phyloP scores from a whole-genome alignment of 1,140 invertebrate species.

The Anastrepha ludens region DNA sequence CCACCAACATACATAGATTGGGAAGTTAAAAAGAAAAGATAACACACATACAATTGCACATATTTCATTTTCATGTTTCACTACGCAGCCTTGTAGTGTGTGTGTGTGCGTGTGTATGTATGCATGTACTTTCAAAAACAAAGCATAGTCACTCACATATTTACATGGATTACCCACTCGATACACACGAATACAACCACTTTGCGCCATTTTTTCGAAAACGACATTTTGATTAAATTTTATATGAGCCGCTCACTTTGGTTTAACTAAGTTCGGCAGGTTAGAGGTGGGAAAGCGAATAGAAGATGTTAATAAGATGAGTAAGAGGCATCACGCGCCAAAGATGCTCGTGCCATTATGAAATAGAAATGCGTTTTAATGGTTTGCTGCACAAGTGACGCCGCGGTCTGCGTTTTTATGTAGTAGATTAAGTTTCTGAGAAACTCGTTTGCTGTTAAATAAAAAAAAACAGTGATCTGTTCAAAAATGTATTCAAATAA shows the following conservation, averaged over 20 bases:
- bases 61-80: constrained; percentile 38
- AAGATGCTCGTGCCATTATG: background rate
- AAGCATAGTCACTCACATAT: background rate
- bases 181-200: too few relatives aligned
- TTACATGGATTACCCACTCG: background rate
- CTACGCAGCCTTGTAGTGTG: background rate
- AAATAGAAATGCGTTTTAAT: background rate
- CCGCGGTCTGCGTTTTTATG: background rate
- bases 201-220: constrained; percentile 5
- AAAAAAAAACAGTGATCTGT: background rate
- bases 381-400: background rate
- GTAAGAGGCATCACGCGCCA: too few relatives aligned
- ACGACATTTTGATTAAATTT: constrained; percentile 51
- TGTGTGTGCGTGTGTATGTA: background rate
- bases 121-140: background rate
- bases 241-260: background rate
- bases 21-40: background rate
- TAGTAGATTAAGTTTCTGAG: background rate
- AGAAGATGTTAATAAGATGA: background rate
- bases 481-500: background rate
- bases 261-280: background rate
- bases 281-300: background rate
- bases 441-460: background rate
- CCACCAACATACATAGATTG: background rate
- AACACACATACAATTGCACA: background rate